A percentile compares a stretch with the other conserved stretches of the same genome.
phyloP scores from a whole-genome alignment of 2,888 invertebrate species.

The Drosophila greeni region DNA sequence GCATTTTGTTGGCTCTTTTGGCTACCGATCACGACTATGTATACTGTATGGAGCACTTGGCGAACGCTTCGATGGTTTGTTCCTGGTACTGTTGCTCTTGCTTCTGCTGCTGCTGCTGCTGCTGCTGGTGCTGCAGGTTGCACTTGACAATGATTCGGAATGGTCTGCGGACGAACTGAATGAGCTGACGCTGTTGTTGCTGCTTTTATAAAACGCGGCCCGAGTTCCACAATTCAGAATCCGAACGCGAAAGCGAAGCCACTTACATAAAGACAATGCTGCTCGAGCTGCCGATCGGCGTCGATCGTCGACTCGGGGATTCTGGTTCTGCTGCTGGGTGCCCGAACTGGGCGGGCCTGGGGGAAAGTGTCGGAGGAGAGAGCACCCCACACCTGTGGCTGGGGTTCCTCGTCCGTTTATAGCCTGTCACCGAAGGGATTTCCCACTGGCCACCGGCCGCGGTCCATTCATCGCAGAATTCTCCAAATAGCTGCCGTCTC shows the following conservation, averaged over 20 bases:
- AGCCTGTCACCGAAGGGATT: conserved; percentile 26
- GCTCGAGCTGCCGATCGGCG: conserved; percentile 20
- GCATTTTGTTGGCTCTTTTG: conserved; percentile 62
- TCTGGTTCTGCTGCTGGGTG: conserved; percentile 8
- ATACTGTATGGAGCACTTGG: conserved; percentile 26
- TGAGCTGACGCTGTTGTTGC: conserved; percentile 56
- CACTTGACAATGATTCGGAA: conserved; percentile 66
- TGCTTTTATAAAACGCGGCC: conserved; percentile 74
- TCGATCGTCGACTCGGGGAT: conserved; percentile 12
- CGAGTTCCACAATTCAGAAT: conserved; percentile 47
- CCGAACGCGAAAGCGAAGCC: conserved; percentile 27
- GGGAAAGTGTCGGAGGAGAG: conserved; percentile 13
- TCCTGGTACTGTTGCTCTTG: conserved; percentile 20
- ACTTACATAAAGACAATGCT: conserved; percentile 41
- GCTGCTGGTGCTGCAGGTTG: conserved; percentile 43
- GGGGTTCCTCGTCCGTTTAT: conserved; percentile 7
- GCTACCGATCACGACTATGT: conserved; percentile 14
- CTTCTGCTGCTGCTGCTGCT: background rate
- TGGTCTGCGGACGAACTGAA: conserved; percentile 67
- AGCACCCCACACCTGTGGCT: conserved; percentile 14
- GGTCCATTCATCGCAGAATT: conserved; percentile 15
- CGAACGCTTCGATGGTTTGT: conserved; percentile 22
- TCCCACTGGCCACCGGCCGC: conserved; percentile 16
- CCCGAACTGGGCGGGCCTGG: background rate
- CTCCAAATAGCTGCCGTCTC: background rate